phyloP scores from a whole-genome alignment of 2,888 invertebrate genomes.

The Diaperis boleti region DNA sequence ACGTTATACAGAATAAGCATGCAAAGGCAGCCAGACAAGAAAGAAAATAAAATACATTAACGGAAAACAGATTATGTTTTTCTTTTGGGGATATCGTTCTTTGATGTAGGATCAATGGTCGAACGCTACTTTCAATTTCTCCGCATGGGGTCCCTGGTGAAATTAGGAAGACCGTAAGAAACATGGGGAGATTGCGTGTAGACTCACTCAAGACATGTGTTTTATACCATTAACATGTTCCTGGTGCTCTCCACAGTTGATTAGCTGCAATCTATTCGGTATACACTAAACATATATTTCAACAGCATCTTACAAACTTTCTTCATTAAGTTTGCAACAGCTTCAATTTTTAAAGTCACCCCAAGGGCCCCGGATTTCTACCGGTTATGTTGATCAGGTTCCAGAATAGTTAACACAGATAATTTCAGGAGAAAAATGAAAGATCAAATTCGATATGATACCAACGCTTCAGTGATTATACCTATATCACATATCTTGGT shows the following conservation, averaged over 20 bases:
- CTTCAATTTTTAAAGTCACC: conserved; percentile 13
- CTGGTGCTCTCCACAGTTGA: conserved; percentile 35
- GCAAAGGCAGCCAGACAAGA: conserved; percentile 13
- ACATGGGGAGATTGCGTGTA: conserved; percentile 44
- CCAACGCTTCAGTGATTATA: conserved; percentile 15
- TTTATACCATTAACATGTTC: conserved; percentile 43
- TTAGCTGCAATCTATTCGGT: conserved; percentile 39
- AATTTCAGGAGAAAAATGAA: conserved; percentile 20
- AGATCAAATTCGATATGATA: conserved; percentile 13
- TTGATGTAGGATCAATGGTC: conserved; percentile 39
- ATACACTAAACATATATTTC: conserved; percentile 24
- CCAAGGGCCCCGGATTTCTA: too few species aligned
- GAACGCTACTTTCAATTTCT: conserved; percentile 34
- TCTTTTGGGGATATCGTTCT: conserved; percentile 15
- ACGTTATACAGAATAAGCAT: conserved; percentile 18
- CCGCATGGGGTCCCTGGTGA: conserved; percentile 33
- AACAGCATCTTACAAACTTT: conserved; percentile 6
- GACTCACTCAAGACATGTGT: conserved; percentile 34
- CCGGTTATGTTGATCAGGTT: background rate
- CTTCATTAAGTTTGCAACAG: conserved; percentile 18
- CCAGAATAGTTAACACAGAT: too few species aligned
- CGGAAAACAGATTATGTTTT: conserved; percentile 14
- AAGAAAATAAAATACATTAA: conserved; percentile 15
- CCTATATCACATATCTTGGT: too few species aligned
- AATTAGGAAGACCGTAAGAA: conserved; percentile 36